Evolutionary conservation across 2,113 vertebrate genomes (phyloP), one percentile per base, ranked within the genome.

Genomic region (Myiozetetes cayanensis): DNA sequence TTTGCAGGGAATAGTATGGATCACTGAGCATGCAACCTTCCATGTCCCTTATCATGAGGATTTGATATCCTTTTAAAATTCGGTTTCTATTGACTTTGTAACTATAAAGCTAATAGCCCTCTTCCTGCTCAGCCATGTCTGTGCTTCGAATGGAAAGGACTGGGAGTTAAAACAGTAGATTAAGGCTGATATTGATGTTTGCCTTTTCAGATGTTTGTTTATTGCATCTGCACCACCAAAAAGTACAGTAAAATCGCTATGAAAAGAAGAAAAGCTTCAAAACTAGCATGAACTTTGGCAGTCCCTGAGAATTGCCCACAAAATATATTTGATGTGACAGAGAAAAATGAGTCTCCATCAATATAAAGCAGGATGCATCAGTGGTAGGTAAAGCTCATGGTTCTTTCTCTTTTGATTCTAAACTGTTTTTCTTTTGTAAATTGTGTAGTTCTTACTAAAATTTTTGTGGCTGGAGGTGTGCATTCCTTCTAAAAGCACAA

Each of bases 1-100:
- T 96, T 93, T 97, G 70, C 66, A 65, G 84, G 91, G 66, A 81
- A 53, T 23, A 22, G 31, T 37, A 74, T 84, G 90, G 91, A 95
- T 94, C 92, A 93, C 84, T 73, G 75, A 77, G 62, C 84, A 76
- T 68, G 72, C 74, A 94, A 62, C 75, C 63, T 95, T 87, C 87
- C 71, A 37, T 85, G 91, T 92, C 87, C 62, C 83, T 91, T 87
- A 82, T 74, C 72, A 76, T 12, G 21, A 95, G 85, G 59, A 86
- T 93, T 94, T 93, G 65, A 92, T 94, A 91, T 93, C 90, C 75
- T 93, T 94, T 87, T 90, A 86, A 93, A 97, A 97, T 95, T 81
- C 1, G 1, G 39, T 97, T 96, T 92, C 88, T 96, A 95, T 96
- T 93, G 93, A 91, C 91, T 96, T 93, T 90, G 53, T 46, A 96